Percentiles rank a stretch among this genome's conserved stretches.
These are phyloP conservation scores for Tethea ocularis DNA, from an alignment of 2,888 invertebrate genomes.

Conservation along the genomic window DNA sequence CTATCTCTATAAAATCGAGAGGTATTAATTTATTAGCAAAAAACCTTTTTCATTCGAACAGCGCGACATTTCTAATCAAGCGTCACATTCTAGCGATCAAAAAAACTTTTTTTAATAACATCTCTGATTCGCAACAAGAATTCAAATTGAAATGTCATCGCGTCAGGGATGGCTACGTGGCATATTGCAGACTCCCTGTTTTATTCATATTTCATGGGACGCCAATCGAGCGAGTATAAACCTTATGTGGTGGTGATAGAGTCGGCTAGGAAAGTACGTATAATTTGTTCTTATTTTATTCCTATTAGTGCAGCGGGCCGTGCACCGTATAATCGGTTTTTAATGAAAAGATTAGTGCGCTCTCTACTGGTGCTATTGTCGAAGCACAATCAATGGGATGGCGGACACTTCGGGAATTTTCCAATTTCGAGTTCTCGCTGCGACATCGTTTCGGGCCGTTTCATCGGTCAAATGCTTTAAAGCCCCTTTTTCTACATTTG, in stretches of 20 bases:
- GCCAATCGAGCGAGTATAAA: constrained; percentile 28
- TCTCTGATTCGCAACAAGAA: constrained; percentile 64
- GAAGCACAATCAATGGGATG: constrained; percentile 64
- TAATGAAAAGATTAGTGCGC: constrained; percentile 83
- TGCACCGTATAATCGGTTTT: constrained; percentile 82
- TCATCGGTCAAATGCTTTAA: constrained; percentile 6
- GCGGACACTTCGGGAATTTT: constrained; percentile 75
- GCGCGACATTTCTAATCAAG: constrained; percentile 40
- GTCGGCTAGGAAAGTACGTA: constrained; percentile 23
- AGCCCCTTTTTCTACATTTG: neutral
- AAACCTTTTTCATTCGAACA: constrained; percentile 20
- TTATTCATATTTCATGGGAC: constrained; percentile 29
- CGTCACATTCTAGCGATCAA: constrained; percentile 46
- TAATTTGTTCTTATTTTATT: constrained; percentile 59
- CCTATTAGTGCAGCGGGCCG: constrained; percentile 77
- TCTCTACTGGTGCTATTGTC: constrained; percentile 57
- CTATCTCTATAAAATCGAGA: constrained; percentile 1
- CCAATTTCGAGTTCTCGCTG: constrained; percentile 65
- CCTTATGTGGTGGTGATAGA: constrained; percentile 39
- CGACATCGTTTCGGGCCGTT: constrained; percentile 37
- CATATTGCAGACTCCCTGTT: constrained; percentile 63
- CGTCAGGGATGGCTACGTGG: constrained; percentile 58
- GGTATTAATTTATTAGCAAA: constrained; percentile 19
- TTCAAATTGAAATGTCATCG: constrained; percentile 82
- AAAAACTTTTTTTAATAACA: constrained; percentile 65